These are phyloP conservation scores for Mareca penelope DNA, from an alignment of 2,797 vertebrate genomes.

Conservation along the genomic window DNA sequence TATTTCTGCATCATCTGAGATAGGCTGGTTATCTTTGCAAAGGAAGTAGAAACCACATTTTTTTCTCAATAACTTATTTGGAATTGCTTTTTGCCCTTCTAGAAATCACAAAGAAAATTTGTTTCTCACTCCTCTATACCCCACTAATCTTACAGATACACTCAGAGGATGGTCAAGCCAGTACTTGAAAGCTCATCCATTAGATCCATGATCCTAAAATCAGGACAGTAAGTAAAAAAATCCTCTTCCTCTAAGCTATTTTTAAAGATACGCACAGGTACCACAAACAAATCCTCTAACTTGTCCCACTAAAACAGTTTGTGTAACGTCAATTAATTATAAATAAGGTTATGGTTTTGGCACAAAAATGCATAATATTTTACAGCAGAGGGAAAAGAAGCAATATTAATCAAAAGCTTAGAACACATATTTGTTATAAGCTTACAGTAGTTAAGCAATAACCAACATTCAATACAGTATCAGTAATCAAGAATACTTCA, in stretches of 20 bases:
- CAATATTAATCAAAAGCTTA: background rate
- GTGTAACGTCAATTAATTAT: constrained; percentile 9
- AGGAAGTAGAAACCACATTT: background rate
- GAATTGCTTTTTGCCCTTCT: background rate
- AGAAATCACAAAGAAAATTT: background rate
- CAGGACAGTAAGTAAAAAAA: background rate
- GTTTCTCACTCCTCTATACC: background rate
- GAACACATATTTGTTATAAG: background rate
- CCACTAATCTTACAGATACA: background rate
- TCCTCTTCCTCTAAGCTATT: background rate
- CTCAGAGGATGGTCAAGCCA: background rate
- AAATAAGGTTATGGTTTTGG: background rate
- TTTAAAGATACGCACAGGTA: background rate
- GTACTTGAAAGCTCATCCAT: constrained; percentile 15
- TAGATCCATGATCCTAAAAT: background rate
- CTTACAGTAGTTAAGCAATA: background rate
- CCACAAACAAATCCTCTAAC: background rate
- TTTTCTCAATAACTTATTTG: background rate
- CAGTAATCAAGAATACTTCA: background rate
- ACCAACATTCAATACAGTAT: background rate
- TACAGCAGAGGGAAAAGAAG: background rate
- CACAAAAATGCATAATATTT: background rate
- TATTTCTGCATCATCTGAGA: background rate
- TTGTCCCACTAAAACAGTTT: background rate
- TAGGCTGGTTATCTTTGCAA: background rate